A percentile compares a stretch with the other conserved stretches of the same genome.
phyloP scores from a whole-genome alignment of 2,113 vertebrate species.

The Edolisoma coerulescens region DNA sequence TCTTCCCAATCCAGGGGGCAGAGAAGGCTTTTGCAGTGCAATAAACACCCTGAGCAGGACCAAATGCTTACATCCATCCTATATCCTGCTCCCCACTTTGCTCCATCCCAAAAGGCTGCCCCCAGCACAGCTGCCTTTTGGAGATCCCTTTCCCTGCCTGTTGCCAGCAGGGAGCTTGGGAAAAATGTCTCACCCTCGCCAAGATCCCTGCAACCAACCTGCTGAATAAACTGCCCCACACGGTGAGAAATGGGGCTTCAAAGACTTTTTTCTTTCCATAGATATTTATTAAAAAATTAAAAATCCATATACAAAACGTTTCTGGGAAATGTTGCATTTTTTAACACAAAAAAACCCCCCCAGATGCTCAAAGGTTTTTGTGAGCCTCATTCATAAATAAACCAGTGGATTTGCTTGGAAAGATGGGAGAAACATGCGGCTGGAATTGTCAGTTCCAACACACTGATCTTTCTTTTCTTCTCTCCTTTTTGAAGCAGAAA shows the following conservation, averaged over 20 bases:
- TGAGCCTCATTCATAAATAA: background rate
- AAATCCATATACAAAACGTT: background rate
- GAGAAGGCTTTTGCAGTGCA: background rate
- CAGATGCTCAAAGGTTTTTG: background rate
- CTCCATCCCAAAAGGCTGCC: background rate
- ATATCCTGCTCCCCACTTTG: background rate
- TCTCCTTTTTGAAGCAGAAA: background rate
- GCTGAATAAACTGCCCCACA: background rate
- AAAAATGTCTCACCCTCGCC: accelerated
- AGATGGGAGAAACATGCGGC: no score
- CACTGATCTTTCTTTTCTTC: background rate
- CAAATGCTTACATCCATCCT: accelerated
- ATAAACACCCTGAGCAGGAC: background rate
- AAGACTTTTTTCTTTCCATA: background rate
- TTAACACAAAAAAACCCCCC: background rate
- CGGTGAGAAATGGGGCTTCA: background rate
- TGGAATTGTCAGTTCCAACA: no score
- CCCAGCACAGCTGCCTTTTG: background rate
- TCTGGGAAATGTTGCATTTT: background rate
- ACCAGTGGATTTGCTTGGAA: background rate
- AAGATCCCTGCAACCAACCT: background rate
- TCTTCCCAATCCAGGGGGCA: background rate
- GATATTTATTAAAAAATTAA: background rate
- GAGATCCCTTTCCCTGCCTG: background rate
- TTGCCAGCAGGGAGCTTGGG: background rate